Evolutionary conservation across 2,797 vertebrate species (phyloP).

Genomic region (Steatocranus sp.): DNA sequence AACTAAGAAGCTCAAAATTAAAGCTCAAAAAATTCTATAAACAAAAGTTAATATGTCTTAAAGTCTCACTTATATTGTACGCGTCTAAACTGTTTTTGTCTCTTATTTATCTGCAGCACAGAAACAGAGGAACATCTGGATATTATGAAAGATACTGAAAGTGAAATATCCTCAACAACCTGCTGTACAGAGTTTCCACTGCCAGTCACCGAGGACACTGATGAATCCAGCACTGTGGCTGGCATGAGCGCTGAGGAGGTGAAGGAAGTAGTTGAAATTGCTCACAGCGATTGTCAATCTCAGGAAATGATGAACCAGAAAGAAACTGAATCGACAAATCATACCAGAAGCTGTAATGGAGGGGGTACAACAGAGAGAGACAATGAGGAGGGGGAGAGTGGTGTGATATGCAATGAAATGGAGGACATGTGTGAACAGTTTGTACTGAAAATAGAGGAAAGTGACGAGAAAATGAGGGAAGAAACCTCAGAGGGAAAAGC

Average conservation of each 20-base stretch:
- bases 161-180: neutral
- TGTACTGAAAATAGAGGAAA: neutral
- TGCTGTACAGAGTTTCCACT: neutral
- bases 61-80: neutral
- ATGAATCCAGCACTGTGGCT: neutral
- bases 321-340: neutral
- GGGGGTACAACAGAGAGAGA: neutral
- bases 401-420: neutral
- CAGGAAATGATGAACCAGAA: neutral
- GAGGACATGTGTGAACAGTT: neutral
- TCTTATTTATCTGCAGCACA: constrained; percentile 19
- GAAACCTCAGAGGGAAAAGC: neutral
- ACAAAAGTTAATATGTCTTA: neutral
- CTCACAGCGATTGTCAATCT: neutral
- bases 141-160: neutral
- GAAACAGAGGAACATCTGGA: neutral
- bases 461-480: neutral
- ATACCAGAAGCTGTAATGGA: neutral
- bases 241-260: neutral
- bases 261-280: neutral
- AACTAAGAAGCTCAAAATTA: neutral
- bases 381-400: neutral
- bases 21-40: neutral
- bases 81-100: neutral
- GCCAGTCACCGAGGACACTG: neutral